Conservation (phyloP, 2,888 invertebrate genomes). For the Drosophila niveifrons region DNA sequence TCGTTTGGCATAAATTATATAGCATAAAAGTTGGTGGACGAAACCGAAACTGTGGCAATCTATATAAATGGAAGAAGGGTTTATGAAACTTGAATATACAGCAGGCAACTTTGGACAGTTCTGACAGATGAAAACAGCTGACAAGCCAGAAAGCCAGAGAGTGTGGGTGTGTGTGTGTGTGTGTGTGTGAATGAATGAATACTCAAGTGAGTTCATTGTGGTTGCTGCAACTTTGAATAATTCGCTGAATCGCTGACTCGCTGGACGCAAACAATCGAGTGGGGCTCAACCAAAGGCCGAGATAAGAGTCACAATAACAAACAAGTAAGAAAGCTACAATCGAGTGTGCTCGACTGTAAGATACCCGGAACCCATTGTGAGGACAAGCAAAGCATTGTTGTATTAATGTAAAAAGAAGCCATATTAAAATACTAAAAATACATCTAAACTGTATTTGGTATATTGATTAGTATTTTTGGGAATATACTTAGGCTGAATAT, state of each 20-base stretch:
- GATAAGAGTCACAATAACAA: conserved; percentile 27
- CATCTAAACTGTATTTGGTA: too few relatives aligned
- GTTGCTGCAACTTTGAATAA: conserved; percentile 42
- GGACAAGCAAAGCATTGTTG: too few relatives aligned
- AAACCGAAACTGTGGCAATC: conserved; percentile 1
- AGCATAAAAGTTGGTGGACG: too few relatives aligned
- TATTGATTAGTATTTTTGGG: too few relatives aligned
- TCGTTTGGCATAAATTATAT: background rate
- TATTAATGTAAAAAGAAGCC: too few relatives aligned
- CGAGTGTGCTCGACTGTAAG: too few relatives aligned
- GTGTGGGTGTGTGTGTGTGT: conserved; percentile 7
- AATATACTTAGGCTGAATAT: too few relatives aligned
- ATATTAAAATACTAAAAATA: too few relatives aligned
- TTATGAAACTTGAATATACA: conserved; percentile 34
- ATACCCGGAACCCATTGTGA: too few relatives aligned
- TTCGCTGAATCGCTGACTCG: conserved; percentile 47
- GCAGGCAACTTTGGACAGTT: conserved; percentile 37
- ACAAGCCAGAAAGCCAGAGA: conserved; percentile 21
- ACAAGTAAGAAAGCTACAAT: too few relatives aligned
- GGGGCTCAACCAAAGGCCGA: conserved; percentile 43
- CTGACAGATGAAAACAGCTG: conserved; percentile 45
- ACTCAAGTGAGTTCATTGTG: conserved; percentile 38
- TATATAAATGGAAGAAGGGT: conserved; percentile 12
- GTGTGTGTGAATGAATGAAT: conserved; percentile 11
- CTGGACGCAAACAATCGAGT: conserved; percentile 40